Evolutionary conservation across 2,113 vertebrate genomes (phyloP).

Genomic region (Diadophis punctatus): DNA sequence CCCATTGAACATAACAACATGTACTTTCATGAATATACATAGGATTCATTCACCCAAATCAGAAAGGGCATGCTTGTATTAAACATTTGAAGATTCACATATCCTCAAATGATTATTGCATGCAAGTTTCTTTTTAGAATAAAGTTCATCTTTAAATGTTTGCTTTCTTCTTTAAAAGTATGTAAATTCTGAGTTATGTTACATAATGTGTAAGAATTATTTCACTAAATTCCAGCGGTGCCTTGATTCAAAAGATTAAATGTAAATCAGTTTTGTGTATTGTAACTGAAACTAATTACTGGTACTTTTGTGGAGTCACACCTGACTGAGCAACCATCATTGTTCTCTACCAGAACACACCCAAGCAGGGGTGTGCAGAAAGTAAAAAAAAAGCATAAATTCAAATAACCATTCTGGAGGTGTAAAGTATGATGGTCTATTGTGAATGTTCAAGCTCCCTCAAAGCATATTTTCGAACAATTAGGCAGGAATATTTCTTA

Average conservation of each 20-base stretch:
- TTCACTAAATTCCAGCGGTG: background rate
- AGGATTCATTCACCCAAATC: background rate
- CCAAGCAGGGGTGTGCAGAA: constrained; percentile 36
- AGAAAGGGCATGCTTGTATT: background rate
- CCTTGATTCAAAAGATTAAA: background rate
- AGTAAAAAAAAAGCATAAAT: constrained; percentile 19
- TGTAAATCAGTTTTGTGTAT: background rate
- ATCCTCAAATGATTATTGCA: background rate
- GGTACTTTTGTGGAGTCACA: background rate
- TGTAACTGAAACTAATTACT: background rate
- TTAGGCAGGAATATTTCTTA: constrained; percentile 60
- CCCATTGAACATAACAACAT: background rate
- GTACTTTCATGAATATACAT: background rate
- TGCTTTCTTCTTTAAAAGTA: background rate
- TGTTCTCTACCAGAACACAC: background rate
- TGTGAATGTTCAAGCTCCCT: constrained; percentile 48
- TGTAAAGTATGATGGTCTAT: constrained; percentile 54
- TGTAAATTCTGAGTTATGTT: background rate
- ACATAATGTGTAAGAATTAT: background rate
- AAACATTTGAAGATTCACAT: background rate
- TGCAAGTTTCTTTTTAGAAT: background rate
- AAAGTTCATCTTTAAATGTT: background rate
- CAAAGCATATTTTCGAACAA: constrained; percentile 55
- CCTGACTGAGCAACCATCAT: background rate
- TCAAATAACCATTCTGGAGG: constrained; percentile 55